A percentile compares a stretch with the other conserved stretches of the same genome.
Conservation (phyloP, 2,113 vertebrate species). For the Pteruthius melanotis region DNA sequence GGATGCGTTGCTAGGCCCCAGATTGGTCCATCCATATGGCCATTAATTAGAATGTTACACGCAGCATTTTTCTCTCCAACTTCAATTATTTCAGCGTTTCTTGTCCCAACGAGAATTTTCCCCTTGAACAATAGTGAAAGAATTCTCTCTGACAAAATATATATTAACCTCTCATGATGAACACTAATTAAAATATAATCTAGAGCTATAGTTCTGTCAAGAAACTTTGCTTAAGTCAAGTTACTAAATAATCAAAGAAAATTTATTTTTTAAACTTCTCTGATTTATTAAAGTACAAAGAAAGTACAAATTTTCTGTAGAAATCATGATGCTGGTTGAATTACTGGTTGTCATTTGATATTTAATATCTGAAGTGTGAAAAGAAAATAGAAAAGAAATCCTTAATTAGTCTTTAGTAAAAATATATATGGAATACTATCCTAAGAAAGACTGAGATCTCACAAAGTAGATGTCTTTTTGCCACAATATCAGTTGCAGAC, state of each 20-base stretch:
- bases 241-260: not conserved
- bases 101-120: slow-evolving; percentile 94
- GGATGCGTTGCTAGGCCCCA: slow-evolving; percentile 93
- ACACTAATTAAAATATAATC: not conserved
- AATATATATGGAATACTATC: not conserved
- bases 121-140: slow-evolving; percentile 74
- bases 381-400: not conserved
- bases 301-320: no score
- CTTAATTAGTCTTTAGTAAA: not conserved
- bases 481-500: not conserved
- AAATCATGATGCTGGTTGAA: not conserved
- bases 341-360: not conserved
- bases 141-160: not conserved
- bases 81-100: slow-evolving; percentile 95
- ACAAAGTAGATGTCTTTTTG: not conserved
- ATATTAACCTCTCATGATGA: not conserved
- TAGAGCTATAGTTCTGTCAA: not conserved
- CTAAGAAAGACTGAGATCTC: not conserved
- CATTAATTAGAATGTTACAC: slow-evolving; percentile 91
- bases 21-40: slow-evolving; percentile 93
- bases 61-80: slow-evolving; percentile 97
- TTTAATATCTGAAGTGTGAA: not conserved
- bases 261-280: not conserved
- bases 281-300: not conserved
- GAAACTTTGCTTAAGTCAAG: not conserved